Percentiles rank a stretch among this genome's conserved stretches.
phyloP scores from a whole-genome alignment of 1,140 invertebrate genomes.

The Mizuhopecten yessoensis region DNA sequence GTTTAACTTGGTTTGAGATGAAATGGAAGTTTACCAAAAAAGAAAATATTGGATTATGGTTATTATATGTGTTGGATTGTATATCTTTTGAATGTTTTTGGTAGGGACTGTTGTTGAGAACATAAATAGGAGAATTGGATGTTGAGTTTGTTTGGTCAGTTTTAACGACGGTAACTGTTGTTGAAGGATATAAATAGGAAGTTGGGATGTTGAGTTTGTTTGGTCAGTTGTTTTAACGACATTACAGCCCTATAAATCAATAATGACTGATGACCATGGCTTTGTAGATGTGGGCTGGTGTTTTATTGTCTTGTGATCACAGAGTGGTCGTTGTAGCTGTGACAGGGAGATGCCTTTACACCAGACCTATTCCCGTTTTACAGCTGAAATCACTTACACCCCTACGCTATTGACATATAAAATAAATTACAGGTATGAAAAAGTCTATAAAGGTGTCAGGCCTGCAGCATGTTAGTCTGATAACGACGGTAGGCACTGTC shows the following conservation, averaged over 20 bases:
- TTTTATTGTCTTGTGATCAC: not conserved
- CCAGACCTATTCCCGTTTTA: conserved; percentile 42
- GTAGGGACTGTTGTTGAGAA: no score
- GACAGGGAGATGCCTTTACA: conserved; percentile 2
- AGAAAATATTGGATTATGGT: no score
- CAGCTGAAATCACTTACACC: conserved; percentile 48
- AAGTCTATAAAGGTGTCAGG: conserved; percentile 48
- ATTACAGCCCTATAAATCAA: conserved; percentile 6
- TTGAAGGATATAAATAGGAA: no score
- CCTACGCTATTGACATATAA: conserved; percentile 52
- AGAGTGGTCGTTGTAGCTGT: not conserved
- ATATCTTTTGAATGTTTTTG: no score
- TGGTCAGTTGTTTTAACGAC: conserved; percentile 12
- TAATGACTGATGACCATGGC: conserved; percentile 25
- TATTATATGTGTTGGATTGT: no score
- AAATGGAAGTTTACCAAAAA: no score
- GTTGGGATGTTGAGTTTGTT: no score
- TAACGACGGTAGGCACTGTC: conserved; percentile 7
- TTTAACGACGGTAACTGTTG: no score
- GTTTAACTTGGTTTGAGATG: no score
- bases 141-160: not conserved
- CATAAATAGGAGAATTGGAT: no score
- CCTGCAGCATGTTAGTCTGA: conserved; percentile 45
- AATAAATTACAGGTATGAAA: conserved; percentile 51
- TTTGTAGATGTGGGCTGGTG: not conserved